Conservation (phyloP, 2,888 invertebrate species). For the Cremastinae sp. region DNA sequence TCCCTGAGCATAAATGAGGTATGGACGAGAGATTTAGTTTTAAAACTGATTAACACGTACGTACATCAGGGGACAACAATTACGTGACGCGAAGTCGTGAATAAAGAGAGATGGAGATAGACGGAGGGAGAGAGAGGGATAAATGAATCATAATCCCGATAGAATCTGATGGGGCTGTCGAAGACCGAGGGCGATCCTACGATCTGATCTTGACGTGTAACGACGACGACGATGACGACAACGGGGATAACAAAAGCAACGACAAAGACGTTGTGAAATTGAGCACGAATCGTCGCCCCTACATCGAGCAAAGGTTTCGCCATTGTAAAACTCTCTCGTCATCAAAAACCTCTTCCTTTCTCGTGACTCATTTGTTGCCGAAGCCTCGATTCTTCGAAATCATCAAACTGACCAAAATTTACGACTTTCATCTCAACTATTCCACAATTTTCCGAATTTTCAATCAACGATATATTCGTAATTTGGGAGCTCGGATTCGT, state of each 20-base stretch:
- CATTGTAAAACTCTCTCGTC: slow-evolving; percentile 16
- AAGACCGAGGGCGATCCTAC: slow-evolving; percentile 30
- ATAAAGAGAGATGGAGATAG: background rate
- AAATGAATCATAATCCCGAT: slow-evolving; percentile 47
- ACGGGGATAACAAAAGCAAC: too few relatives aligned
- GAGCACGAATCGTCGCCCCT: background rate
- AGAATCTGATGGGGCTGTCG: slow-evolving; percentile 32
- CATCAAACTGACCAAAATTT: background rate
- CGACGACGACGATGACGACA: background rate
- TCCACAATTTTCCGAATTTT: too few relatives aligned
- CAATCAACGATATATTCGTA: too few relatives aligned
- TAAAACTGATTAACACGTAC: background rate
- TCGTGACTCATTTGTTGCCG: slow-evolving; percentile 15
- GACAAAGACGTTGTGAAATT: background rate
- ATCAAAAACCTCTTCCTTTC: slow-evolving; percentile 15
- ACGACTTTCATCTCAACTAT: background rate
- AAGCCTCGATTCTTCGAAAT: background rate
- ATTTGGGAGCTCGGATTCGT: too few relatives aligned
- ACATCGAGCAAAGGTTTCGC: background rate
- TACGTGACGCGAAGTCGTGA: background rate
- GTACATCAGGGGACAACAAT: background rate
- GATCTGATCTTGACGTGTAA: background rate
- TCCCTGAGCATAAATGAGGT: too few relatives aligned
- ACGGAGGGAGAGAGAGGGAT: too few relatives aligned
- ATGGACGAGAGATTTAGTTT: slow-evolving; percentile 2